Base-by-base conservation (phyloP, 92 coral and sea anemone genomes). In the Siderastrea siderea region DNA sequence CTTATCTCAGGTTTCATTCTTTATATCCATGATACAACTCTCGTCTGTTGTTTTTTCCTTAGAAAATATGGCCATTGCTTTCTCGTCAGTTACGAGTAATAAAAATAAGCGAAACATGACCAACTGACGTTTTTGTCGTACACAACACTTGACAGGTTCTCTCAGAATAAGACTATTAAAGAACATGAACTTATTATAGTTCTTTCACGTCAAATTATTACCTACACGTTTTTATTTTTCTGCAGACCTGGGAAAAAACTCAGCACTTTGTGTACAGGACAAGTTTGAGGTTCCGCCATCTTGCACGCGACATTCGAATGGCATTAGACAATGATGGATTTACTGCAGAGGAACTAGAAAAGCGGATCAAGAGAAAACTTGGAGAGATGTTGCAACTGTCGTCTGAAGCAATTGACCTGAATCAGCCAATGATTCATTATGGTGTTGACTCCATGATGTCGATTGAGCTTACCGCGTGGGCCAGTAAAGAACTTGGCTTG, bases 361-460 rank as follows among this genome's bases (percentile, higher is more conserved):
- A 26, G 38, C 38, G 38, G 38, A 26, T 26, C 38, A 26, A 26
- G 38, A 26, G 38, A 26, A 26, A 26, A 26, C 38, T 26, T 26
- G 38, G 38, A 26, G 38, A 67, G 48, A 7, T 67, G 4, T 48
- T 67, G 12, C 71, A 67, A 67, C 8, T 67, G 48, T 14, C 71
- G 4, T 67, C 71, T 7, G 47, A 67, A 12, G 47, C 17, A 10
- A 26, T 67, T 67, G 71, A 67, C 47, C 1, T 67, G 46, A 67
- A 67, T 67, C 71, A 67, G 47, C 49, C 71, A 26, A 67, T 67
- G 71, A 67, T 48, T 7, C 9, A 67, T 26, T 67, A 67, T 67
- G 71, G 71, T 26, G 47, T 67, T 38, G 71, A 67, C 43, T 67
- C 71, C 71, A 38, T 67, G 71, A 67, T 67, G 71, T 67, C 71